Base-by-base conservation (phyloP, 1,140 invertebrate genomes). In the Anthonomus grandis region DNA sequence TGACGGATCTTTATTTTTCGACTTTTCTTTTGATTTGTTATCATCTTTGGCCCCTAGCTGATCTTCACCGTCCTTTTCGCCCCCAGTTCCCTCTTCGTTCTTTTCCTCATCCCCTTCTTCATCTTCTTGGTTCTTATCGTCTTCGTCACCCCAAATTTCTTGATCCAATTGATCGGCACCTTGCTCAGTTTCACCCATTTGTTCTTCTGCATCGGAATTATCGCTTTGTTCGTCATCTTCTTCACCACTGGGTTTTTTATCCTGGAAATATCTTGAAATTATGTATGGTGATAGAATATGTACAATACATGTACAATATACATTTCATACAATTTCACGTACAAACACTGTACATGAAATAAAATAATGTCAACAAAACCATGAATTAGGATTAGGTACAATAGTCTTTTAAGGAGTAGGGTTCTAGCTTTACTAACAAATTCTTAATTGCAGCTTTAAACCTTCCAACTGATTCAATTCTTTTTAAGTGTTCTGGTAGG, bases 151-250 rank as follows among this genome's bases (percentile, higher is more conserved):
- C 93, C 93, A 97, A 67, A 96, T 86, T 81, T 95, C 83, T 64
- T 88, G 80, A 67, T 89, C 85, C 10, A 88, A 67, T 53, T 88
- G 87, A 44, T 96, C 91, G 22, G 85, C 85, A 6, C 82, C 86
- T 57, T 89, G 83, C 65, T 89, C 90, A 4, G 89, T 89, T 55
- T 97, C 90, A n/a, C 91, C 94, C 91, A 97, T 96, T 78, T 97
- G 84, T 71, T 96, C 95, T 56, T 97, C 93, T 1, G 86, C 74
- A 61, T 96, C 86, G 10, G 90, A 82, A 39, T 90, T 81, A 1
- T 87, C 80, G 47, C 85, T 78, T n/a, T 83, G 80, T 57, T 84
- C 79, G 49, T 87, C 81, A 10, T 84, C 81, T 25, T 87, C 79
- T 9, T 79, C 74, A 13, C 74, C 75, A 46, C 77, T 75, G 71